phyloP scores from a whole-genome alignment of 2,888 invertebrate species.

The Enchytraeus crypticus region DNA sequence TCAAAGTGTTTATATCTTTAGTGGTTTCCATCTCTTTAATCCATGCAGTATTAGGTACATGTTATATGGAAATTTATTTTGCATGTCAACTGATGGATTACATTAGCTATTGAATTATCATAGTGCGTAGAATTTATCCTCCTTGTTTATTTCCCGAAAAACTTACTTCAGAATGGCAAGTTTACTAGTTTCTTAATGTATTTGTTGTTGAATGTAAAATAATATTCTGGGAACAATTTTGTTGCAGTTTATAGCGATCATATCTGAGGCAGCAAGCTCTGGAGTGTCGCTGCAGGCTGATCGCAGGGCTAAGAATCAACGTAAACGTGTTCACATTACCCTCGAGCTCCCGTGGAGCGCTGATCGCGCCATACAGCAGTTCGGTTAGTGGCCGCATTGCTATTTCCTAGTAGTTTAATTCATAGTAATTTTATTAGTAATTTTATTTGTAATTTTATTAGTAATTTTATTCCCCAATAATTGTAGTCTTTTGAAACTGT shows the following conservation, averaged over 20 bases:
- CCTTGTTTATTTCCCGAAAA: no score
- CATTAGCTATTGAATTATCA: background rate
- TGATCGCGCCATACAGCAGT: constrained; percentile 96
- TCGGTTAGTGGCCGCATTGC: constrained; percentile 66
- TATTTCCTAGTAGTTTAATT: no score
- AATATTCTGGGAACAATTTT: no score
- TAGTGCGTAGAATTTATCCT: background rate
- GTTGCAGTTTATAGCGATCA: constrained; percentile 82
- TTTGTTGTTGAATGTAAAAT: background rate
- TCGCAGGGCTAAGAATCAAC: constrained; percentile 81
- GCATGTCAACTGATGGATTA: background rate
- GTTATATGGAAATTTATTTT: no score
- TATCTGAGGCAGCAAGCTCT: constrained; percentile 96
- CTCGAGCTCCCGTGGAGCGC: constrained; percentile 98
- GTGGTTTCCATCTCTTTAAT: no score
- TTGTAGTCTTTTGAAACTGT: no score
- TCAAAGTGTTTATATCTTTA: no score
- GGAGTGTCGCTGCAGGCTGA: constrained; percentile 81
- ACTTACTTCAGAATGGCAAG: background rate
- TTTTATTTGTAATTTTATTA: no score
- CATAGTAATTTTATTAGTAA: no score
- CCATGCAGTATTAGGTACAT: no score
- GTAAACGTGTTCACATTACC: constrained; percentile 91
- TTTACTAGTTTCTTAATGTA: no score
- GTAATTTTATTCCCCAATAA: no score